Base-by-base conservation (phyloP, 2,888 invertebrate genomes). In the Mimachlamys varia region DNA sequence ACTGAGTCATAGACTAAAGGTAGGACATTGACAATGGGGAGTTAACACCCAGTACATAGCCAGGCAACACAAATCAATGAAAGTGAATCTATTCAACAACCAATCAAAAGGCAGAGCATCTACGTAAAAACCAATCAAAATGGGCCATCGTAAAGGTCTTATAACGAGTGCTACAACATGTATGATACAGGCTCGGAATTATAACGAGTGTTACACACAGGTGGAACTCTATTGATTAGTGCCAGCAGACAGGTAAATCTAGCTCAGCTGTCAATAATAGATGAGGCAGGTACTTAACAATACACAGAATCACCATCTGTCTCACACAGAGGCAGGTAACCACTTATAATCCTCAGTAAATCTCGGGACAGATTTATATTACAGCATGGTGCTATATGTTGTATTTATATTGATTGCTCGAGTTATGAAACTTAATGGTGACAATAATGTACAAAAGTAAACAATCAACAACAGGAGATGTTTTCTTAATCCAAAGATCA, bases 161-260 rank as follows among this genome's bases (percentile, higher is more conserved):
- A 58, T 76, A 27, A 33, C 27, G 27, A 27, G 62, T 19, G 17
- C 44, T 44, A 44, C 44, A 44, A 44, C 44, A 10, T 76, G 76
- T 76, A 22, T 76, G 27, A 33, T n/a, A 58, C 10, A 76, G 33
- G 76, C 76, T 76, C 27, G 13, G 76, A 33, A 7, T 76, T 76
- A 76, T 33, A 27, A 1, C 27, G 12, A 0, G 27, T 5, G 1
- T 4, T 33, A 76, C 76, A 76, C 76, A 76, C 27, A 76, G 76
- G 76, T 27, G 76, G 33, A 76, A 1, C 76, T 76, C 76, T 76
- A 76, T 76, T 76, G 76, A 76, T 76, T 76, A 76, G 33, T 33
- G 76, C 33, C 33, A 76, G 76, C 76, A 0, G 76, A 76, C 76
- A 76, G 10, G 76, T 76, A 76, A 33, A 27, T 27, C 76, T 17